Percentiles rank a stretch among this genome's conserved stretches.
Conservation (phyloP, 1,140 invertebrate species). For the Ceratitis capitata region DNA sequence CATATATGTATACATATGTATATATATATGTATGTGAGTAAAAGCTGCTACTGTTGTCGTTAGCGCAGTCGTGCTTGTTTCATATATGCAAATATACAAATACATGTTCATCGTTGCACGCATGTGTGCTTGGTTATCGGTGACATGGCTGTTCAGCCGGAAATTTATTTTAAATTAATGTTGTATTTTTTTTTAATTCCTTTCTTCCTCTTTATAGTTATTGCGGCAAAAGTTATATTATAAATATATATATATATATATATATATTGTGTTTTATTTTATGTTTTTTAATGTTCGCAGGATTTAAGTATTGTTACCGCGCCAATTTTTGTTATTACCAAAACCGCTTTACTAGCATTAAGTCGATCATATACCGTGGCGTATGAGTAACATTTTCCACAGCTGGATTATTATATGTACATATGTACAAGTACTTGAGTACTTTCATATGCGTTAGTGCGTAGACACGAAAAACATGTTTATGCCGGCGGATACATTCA, state of each 20-base stretch:
- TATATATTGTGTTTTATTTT: neutral
- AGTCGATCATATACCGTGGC: neutral
- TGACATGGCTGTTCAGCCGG: neutral
- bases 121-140: neutral
- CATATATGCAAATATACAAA: neutral
- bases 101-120: neutral
- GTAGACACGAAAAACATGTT: too few relatives aligned
- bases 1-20: neutral
- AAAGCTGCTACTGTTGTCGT: neutral
- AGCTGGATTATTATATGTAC: neutral
- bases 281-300: neutral
- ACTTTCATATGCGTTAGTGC: too few relatives aligned
- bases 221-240: neutral
- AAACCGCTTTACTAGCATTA: neutral
- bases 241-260: too few relatives aligned
- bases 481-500: too few relatives aligned
- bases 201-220: neutral
- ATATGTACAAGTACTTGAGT: neutral
- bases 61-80: neutral
- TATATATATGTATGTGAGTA: neutral
- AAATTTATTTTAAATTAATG: constrained; percentile 34
- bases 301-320: neutral
- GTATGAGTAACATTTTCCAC: neutral
- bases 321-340: neutral
- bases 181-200: neutral